Conservation (phyloP, 2,888 invertebrate genomes). For the Hydrotaea cyrtoneurina region DNA sequence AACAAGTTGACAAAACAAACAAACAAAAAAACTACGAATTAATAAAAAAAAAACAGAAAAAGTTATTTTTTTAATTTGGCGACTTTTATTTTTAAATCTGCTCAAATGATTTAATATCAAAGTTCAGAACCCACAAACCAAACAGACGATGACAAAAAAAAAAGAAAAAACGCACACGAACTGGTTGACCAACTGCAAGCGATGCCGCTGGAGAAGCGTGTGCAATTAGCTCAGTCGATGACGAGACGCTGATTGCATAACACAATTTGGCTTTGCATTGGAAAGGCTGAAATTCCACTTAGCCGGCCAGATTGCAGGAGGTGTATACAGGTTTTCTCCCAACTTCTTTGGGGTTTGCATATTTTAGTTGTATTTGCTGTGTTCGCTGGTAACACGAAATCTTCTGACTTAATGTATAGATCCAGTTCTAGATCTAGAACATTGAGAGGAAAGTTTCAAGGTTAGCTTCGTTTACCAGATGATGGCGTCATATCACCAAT, state of each 20-base stretch:
- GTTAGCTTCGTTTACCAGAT: too few relatives aligned
- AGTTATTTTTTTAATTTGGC: constrained; percentile 30
- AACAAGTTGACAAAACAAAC: constrained; percentile 43
- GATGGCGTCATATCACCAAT: too few relatives aligned
- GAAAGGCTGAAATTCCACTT: too few relatives aligned
- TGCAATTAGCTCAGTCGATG: neutral
- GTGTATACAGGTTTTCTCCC: too few relatives aligned
- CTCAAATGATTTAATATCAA: constrained; percentile 43
- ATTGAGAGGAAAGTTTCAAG: too few relatives aligned
- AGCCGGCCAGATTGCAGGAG: too few relatives aligned
- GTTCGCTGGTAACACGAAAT: too few relatives aligned
- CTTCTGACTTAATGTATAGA: too few relatives aligned
- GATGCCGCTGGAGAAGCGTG: neutral
- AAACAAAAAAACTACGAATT: constrained; percentile 40
- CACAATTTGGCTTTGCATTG: too few relatives aligned
- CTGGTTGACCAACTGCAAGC: neutral
- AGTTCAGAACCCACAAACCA: constrained; percentile 38
- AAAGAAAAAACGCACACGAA: neutral
- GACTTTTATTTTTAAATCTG: constrained; percentile 20
- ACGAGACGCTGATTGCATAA: neutral
- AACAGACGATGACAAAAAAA: neutral
- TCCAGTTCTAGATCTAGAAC: too few relatives aligned
- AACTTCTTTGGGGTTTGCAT: too few relatives aligned
- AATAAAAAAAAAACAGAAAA: constrained; percentile 38
- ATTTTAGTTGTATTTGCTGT: too few relatives aligned